These are phyloP conservation scores for Ceratitis capitata DNA, from an alignment of 1,140 invertebrate species.

Conservation along the genomic window DNA sequence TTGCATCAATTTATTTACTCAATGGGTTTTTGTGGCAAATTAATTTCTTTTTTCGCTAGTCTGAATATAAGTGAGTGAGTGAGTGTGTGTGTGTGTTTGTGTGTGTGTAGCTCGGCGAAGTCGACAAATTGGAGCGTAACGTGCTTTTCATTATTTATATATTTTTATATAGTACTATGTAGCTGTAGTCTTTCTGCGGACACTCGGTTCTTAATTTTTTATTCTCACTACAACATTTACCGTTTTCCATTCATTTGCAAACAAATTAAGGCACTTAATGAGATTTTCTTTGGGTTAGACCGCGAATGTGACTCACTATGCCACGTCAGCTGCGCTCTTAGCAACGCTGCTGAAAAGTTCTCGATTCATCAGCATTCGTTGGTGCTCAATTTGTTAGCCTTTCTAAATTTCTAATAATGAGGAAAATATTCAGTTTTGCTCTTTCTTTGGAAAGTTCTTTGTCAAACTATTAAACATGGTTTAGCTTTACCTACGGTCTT, in stretches of 20 bases:
- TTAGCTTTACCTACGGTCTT: background rate
- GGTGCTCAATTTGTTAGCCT: background rate
- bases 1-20: conserved; percentile 34
- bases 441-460: background rate
- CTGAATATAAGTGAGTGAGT: too few species aligned
- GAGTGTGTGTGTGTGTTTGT: too few species aligned
- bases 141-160: background rate
- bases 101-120: background rate
- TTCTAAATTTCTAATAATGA: background rate
- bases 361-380: background rate
- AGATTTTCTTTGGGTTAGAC: background rate
- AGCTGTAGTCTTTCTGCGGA: background rate
- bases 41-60: too few species aligned
- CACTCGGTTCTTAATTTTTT: background rate
- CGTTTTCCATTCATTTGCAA: background rate
- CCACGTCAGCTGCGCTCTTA: background rate
- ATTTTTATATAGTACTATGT: background rate
- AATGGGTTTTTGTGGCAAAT: conserved; percentile 38
- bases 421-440: background rate
- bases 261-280: conserved; percentile 16
- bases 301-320: background rate
- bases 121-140: background rate
- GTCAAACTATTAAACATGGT: background rate
- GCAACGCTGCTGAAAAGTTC: background rate
- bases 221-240: background rate